Evolutionary conservation across 1,140 invertebrate genomes (phyloP), one percentile per base, ranked within the genome.

Genomic region (Polyergus mexicanus): DNA sequence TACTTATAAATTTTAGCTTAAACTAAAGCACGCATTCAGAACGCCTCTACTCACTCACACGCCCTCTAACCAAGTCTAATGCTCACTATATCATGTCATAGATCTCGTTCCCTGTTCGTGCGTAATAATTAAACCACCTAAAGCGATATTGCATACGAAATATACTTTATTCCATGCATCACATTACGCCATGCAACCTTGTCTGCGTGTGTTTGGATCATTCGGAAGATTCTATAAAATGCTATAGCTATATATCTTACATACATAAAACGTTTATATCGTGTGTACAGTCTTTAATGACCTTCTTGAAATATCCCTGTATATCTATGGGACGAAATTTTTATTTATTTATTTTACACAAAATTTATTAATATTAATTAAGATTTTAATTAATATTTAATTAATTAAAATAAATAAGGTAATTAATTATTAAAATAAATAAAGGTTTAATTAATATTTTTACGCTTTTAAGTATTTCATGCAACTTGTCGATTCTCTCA

Each of bases 141-240:
- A 77, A 65, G 75, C 75, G 11, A 77, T 65, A 77, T 65, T 76
- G 56, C 60, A 19, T n/a, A 76, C 47, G 51, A 75, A 62, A 72
- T 32, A 47, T 19, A 71, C 8, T 54, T 51, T 19, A 51, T 51
- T 72, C 7, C 16, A 25, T 41, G n/a, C 6, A 10, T 44, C 19
- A 16, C 22, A 11, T 28, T 32, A 19, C 6, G n/a, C n/a, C 32
- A 7, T 63, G 6, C 28, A 25, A 28, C 11, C 3, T 5, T n/a
- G 8, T 28, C 25, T 8, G 22, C 22, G 16, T 63, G 44, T 25
- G 51, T 32, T 19, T 16, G 11, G 51, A 28, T 56, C 7, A 10
- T 35, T 35, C 32, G n/a, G 5, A 56, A 56, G 44, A 28, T 63
- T 76, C 19, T 65, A 65, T 28, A 65, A 19, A 51, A 44, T 63